A percentile compares a stretch with the other conserved stretches of the same genome.
Evolutionary conservation across 1,140 invertebrate genomes (phyloP).

Genomic region (Dysdera silvatica): DNA sequence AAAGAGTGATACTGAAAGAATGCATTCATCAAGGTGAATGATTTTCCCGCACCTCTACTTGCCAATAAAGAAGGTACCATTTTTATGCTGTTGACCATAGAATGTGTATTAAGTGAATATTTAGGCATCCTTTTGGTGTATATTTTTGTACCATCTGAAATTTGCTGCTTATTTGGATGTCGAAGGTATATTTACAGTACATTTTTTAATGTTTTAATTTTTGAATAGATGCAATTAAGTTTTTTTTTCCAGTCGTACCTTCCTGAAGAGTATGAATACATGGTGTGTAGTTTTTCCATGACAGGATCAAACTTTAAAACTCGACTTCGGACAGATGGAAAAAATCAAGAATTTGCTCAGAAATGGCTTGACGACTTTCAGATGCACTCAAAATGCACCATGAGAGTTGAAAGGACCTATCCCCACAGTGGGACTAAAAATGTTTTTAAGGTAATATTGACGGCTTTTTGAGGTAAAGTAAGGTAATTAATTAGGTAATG

Average conservation of each 20-base stretch:
- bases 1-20: too few species aligned
- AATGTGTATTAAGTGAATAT: too few species aligned
- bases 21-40: too few species aligned
- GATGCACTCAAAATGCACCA: conserved; percentile 26
- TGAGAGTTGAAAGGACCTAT: conserved; percentile 27
- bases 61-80: too few species aligned
- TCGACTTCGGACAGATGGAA: conserved; percentile 12
- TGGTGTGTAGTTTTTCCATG: conserved; percentile 13
- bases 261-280: conserved; percentile 21
- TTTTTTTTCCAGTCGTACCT: conserved; percentile 14
- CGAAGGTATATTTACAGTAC: too few species aligned
- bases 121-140: too few species aligned
- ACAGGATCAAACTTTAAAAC: conserved; percentile 20
- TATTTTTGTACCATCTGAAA: too few species aligned
- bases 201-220: background rate
- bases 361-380: conserved; percentile 29
- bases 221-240: background rate
- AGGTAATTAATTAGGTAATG: background rate
- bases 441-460: conserved; percentile 20
- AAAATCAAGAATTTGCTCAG: conserved; percentile 17
- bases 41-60: too few species aligned
- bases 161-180: too few species aligned
- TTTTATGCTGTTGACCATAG: too few species aligned
- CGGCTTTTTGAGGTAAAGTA: background rate
- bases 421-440: conserved; percentile 27